Conservation (phyloP, 2,113 vertebrate species). For the Chloropsis cyanopogon region DNA sequence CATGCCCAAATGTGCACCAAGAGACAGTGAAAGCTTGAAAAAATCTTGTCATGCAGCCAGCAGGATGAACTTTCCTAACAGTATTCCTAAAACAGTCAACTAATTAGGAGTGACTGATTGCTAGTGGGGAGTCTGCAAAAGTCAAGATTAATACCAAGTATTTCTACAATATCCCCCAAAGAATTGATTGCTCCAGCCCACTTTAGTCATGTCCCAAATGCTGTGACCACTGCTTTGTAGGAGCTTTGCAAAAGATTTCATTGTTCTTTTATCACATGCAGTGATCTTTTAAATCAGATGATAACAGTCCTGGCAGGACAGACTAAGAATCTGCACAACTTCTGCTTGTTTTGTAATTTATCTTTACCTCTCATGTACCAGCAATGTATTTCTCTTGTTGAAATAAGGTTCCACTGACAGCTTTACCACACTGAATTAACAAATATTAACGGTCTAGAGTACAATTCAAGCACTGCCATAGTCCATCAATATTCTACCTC, state of each 20-base stretch:
- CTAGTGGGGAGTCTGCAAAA: neutral
- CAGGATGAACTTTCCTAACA: neutral
- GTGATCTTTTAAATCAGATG: neutral
- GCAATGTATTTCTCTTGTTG: neutral
- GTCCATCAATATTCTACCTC: neutral
- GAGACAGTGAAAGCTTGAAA: neutral
- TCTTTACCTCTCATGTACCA: neutral
- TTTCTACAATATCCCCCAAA: neutral
- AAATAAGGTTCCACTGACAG: neutral
- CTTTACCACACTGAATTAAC: neutral
- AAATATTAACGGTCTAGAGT: neutral
- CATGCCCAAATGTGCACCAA: neutral
- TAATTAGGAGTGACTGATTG: neutral
- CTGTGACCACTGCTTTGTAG: neutral
- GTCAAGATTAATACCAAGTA: neutral
- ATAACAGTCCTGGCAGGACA: neutral
- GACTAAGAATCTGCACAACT: neutral
- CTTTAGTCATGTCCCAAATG: neutral
- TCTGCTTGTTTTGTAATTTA: neutral
- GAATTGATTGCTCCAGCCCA: neutral
- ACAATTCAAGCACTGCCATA: neutral
- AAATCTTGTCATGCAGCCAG: neutral
- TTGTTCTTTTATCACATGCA: neutral
- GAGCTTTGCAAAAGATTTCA: neutral
- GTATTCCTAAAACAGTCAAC: neutral